These are phyloP conservation scores for Contarinia nasturtii DNA, from an alignment of 1,140 invertebrate species.

Conservation along the genomic window DNA sequence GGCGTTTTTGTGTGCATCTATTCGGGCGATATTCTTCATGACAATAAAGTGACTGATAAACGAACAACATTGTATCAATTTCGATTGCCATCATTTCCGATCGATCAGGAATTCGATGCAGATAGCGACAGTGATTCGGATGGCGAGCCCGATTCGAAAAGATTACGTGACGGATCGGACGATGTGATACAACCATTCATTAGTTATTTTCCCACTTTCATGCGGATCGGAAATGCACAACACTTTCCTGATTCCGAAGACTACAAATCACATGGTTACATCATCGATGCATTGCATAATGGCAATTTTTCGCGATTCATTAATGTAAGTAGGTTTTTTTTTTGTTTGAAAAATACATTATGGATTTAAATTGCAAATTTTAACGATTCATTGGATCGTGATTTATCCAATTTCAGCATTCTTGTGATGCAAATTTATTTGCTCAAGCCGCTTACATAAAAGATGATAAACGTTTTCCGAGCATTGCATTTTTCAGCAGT, in stretches of 20 bases:
- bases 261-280: no score
- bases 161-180: no score
- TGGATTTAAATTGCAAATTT: not conserved
- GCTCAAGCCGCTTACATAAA: slow-evolving; percentile 97
- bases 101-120: not conserved
- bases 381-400: not conserved
- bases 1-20: slow-evolving; percentile 92
- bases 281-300: no score
- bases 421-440: slow-evolving; percentile 86
- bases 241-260: no score
- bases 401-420: slow-evolving; percentile 45
- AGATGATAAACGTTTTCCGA: slow-evolving; percentile 88
- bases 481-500: slow-evolving; percentile 88
- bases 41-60: slow-evolving; percentile 72
- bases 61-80: slow-evolving; percentile 7
- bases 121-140: no score
- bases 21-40: slow-evolving; percentile 71
- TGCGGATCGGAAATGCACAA: no score
- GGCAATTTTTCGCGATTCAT: no score
- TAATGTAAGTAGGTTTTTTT: not conserved
- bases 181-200: no score
- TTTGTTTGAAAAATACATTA: not conserved
- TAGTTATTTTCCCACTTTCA: no score
- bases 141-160: no score
- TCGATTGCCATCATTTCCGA: not conserved